A percentile compares a stretch with the other conserved stretches of the same genome.
These are phyloP conservation scores for Lindbergichthys nudifrons DNA, from an alignment of 2,797 vertebrate species.

Conservation along the genomic window DNA sequence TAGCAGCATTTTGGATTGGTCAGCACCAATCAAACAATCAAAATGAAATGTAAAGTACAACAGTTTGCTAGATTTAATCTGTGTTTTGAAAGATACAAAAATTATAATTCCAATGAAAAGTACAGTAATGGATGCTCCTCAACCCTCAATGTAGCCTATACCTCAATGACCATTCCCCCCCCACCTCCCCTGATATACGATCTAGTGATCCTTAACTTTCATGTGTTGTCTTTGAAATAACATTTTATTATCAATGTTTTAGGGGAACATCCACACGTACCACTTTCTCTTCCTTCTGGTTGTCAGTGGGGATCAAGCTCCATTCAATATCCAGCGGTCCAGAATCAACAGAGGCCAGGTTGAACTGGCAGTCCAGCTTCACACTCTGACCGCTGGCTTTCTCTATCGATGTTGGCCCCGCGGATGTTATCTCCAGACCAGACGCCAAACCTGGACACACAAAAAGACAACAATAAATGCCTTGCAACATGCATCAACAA, in stretches of 20 bases:
- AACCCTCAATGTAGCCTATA: too few relatives aligned
- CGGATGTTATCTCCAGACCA: conserved; percentile 86
- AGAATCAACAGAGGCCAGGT: conserved; percentile 78
- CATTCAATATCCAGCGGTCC: conserved; percentile 95
- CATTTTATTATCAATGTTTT: neutral
- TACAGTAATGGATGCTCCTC: too few relatives aligned
- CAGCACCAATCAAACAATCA: too few relatives aligned
- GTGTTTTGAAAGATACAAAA: too few relatives aligned
- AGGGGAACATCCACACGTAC: conserved; percentile 79
- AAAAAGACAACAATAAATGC: neutral
- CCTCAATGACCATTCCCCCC: too few relatives aligned
- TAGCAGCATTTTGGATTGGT: too few relatives aligned
- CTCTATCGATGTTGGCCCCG: conserved; percentile 79
- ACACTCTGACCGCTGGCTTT: conserved; percentile 91
- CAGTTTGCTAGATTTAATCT: too few relatives aligned
- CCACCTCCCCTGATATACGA: too few relatives aligned
- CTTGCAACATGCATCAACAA: neutral
- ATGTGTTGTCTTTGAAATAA: conserved; percentile 9
- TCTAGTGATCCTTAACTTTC: neutral
- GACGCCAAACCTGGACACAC: conserved; percentile 66
- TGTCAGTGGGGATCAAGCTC: conserved; percentile 90
- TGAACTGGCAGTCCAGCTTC: conserved; percentile 90
- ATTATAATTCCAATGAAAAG: too few relatives aligned
- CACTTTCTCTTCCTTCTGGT: conserved; percentile 89
- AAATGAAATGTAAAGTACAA: too few relatives aligned